Percentiles rank a stretch among this genome's conserved stretches.
Conservation (phyloP, 2,797 vertebrate species). For the Acanthiza pusilla region DNA sequence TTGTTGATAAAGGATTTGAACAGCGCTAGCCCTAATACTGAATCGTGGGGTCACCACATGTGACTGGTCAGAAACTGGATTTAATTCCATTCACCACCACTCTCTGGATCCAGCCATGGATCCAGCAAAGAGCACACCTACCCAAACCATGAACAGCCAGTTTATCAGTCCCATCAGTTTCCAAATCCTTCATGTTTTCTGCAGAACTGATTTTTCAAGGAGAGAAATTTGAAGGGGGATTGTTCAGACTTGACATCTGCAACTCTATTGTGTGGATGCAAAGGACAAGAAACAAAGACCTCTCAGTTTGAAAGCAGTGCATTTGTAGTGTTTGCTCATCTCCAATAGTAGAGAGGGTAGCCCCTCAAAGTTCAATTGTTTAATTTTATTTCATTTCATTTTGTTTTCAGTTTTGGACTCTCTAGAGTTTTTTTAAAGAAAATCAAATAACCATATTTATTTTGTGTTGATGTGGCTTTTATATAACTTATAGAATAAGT, state of each 20-base stretch:
- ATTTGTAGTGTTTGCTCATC: background rate
- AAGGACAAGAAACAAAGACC: background rate
- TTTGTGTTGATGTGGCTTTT: background rate
- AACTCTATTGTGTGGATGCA: background rate
- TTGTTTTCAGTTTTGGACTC: background rate
- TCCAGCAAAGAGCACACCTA: background rate
- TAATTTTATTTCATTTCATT: background rate
- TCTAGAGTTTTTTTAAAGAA: background rate
- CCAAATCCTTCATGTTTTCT: background rate
- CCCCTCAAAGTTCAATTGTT: background rate
- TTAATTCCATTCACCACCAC: background rate
- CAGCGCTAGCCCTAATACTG: background rate
- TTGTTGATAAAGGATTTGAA: fast-evolving
- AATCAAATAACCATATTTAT: background rate
- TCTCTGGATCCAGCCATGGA: background rate
- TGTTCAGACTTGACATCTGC: background rate
- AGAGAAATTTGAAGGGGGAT: background rate
- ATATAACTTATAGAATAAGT: background rate
- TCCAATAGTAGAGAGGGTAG: fast-evolving
- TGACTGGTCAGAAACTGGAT: background rate
- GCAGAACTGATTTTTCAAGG: background rate
- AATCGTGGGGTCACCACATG: background rate
- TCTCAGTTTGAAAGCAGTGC: background rate
- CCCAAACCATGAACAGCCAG: background rate
- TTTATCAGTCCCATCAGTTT: background rate